Evolutionary conservation across 2,888 invertebrate genomes (phyloP).

Genomic region (Linyphia triangularis): DNA sequence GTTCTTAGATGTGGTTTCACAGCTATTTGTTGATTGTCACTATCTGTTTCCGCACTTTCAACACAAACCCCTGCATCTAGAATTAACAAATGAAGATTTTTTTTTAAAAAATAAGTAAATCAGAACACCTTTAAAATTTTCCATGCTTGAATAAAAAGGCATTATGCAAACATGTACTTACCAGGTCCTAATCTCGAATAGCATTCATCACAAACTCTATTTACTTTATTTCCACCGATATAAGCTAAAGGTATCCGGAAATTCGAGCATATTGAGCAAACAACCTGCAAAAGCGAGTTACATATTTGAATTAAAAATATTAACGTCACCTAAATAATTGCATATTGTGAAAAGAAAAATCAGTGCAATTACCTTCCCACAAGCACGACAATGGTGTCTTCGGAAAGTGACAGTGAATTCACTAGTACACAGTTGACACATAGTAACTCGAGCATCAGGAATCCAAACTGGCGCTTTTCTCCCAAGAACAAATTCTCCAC

Average conservation of each 20-base stretch:
- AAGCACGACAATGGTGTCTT: slow-evolving; percentile 85
- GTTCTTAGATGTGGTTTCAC: slow-evolving; percentile 65
- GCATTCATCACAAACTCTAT: slow-evolving; percentile 83
- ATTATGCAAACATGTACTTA: slow-evolving; percentile 11
- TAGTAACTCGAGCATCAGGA: slow-evolving; percentile 83
- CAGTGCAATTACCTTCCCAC: slow-evolving; percentile 83
- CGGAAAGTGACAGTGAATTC: slow-evolving; percentile 85
- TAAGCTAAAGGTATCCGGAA: slow-evolving; percentile 82
- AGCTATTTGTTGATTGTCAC: slow-evolving; percentile 73
- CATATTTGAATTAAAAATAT: not conserved
- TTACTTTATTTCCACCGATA: slow-evolving; percentile 81
- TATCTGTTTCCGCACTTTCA: slow-evolving; percentile 73
- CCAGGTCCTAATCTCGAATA: slow-evolving; percentile 79
- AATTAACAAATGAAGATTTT: not conserved
- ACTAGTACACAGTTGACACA: slow-evolving; percentile 84
- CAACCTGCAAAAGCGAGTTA: slow-evolving; percentile 81
- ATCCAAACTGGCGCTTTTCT: slow-evolving; percentile 83
- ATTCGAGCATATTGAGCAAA: slow-evolving; percentile 84
- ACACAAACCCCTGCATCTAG: slow-evolving; percentile 48
- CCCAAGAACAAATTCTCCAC: slow-evolving; percentile 72
- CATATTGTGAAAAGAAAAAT: not conserved
- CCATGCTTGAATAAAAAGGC: too few species aligned
- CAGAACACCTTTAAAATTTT: not conserved
- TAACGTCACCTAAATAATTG: not conserved
- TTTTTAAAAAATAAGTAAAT: not conserved